Evolutionary conservation across 2,888 invertebrate species (phyloP), one percentile per base, ranked within the genome.

Genomic region (Pyrgus malvae): DNA sequence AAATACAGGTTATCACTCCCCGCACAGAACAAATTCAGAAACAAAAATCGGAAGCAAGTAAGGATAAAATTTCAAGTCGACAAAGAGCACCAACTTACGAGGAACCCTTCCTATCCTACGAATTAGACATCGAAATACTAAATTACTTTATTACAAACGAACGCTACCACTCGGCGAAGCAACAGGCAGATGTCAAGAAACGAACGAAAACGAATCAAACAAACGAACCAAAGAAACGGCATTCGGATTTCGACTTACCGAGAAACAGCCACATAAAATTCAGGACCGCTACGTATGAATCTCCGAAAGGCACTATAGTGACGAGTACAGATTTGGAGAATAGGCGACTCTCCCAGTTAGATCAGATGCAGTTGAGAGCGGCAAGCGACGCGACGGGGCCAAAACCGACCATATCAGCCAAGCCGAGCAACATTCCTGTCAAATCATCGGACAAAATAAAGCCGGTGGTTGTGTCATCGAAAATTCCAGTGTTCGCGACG

Each of bases 1-100:
- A 95, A 81, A 95, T 95, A 55, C 93, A 94, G 79, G 94, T 95
- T 0, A 80, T 92, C 1, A 92, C 92, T 11, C 91, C 92, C 3
- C 81, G 83, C 38, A 86, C 74, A 49, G 91, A 80, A 62, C 83
- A 82, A 63, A 63, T 66, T 12, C 61, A 63, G 8, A 76, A 76
- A 59, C 70, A 80, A 48, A 76, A 77, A 67, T 59, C 76, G 16
- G 70, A 74, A 62, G 38, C 65, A 50, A 68, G 62, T 23, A 80
- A 78, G 74, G 78, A 84, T 57, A 87, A 87, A 72, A 69, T 85
- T 50, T 68, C 79, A 27, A 83, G 84, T 61, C 87, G 83, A 61
- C 89, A 90, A 60, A 74, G 89, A 72, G 74, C 74, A 19, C 83
- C 85, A 2, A 61, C 80, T 0, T 74, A 74, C 38, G 73, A 76